Base-by-base conservation (phyloP, 2,888 invertebrate species). In the Dryocosmus kuriphilus region DNA sequence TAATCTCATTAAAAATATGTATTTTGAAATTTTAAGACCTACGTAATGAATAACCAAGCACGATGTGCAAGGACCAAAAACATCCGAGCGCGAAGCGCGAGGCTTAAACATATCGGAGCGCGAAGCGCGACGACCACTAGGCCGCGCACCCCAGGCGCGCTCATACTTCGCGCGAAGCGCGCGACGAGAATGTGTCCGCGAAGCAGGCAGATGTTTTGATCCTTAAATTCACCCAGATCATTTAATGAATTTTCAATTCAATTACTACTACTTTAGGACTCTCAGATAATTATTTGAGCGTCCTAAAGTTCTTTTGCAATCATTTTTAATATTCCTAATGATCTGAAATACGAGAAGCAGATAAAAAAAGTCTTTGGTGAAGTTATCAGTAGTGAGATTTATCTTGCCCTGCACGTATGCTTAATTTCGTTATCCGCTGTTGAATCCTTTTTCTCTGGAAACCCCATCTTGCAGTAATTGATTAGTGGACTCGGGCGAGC, bases 401-500 rank as follows among this genome's bases (percentile, higher is more conserved):
- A 71, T 71, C 71, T 51, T 51, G 9, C 46, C 4, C 19, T 9
- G 67, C 46, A 30, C n/a, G 11, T 71, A 71, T 7, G 19, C 30
- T 46, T 41, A 30, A 51, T 71, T 71, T 71, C 30, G 30, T 71
- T 71, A 71, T 71, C 51, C 51, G 51, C 19, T 51, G n/a, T 19
- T 51, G 30, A 32, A 11, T 55, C 7, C 51, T 51, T 71, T 71
- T 71, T 71, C 32, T 71, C n/a, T 71, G 51, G 27, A 46, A 46
- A 30, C 30, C 51, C 71, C 51, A 51, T 71, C 71, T 71, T 71
- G 51, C 22, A n/a, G 71, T 71, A 71, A 71, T 71, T 71, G 71
- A 71, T 71, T 71, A 71, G 32, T 71, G 51, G 71, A 71, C 30
- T 51, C 5, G 71, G 71, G 30, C 46, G 51, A 71, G 71, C 51